Evolutionary conservation across 2,888 invertebrate genomes (phyloP), one percentile per base, ranked within the genome.

Genomic region (Himalopsyche anomala): DNA sequence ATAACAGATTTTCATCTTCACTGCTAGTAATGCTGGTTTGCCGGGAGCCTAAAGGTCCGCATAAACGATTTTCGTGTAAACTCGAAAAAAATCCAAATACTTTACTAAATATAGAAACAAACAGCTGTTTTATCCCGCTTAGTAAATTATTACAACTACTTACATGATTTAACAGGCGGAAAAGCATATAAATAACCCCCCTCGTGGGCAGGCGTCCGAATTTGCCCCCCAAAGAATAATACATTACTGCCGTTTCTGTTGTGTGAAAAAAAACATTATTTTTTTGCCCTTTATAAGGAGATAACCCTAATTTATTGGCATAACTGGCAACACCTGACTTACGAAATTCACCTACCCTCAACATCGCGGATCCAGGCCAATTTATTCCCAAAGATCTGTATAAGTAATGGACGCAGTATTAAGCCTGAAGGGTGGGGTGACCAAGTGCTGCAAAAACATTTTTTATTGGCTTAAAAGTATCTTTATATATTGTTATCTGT

Each of bases 291-390:
- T 74, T 74, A 36, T 74, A 74, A 74, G 74, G 74, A 74, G 38
- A 74, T 74, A 74, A 74, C 74, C 74, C 74, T 74, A 74, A 74
- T 74, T 74, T 74, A 74, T 74, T 74, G 74, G 74, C 36, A 74
- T 74, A 74, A 74, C 74, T 74, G 74, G 74, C 74, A 38, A 74
- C 74, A 74, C 74, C 74, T 74, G 74, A 74, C 74, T 74, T 74
- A 36, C 74, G 12, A 74, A 74, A 74, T 74, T 38, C 74, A 74
- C 36, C 36, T 74, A 74, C 74, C 74, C 74, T 51, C 38, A 36
- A 28, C 28, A 36, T 74, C 74, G 74, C 74, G 74, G 19, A 74
- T 74, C 74, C 74, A 15, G 74, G 28, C 74, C 74, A 74, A 74
- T 74, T 74, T 74, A 74, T 74, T 74, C 74, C 74, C 74, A 36